Evolutionary conservation across 2,888 invertebrate genomes (phyloP).

Genomic region (Stenodema calcarata): DNA sequence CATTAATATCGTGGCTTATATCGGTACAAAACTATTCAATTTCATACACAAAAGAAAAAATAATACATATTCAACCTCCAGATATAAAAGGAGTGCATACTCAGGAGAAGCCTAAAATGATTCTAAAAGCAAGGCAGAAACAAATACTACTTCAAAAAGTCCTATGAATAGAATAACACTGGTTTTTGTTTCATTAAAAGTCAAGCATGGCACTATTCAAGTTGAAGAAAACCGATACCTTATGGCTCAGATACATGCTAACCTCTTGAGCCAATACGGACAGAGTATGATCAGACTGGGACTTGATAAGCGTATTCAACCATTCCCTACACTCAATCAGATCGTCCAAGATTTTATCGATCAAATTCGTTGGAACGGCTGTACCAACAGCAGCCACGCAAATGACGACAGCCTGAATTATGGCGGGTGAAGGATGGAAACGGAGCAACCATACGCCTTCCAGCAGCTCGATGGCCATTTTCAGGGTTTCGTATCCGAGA

Average conservation of each 20-base stretch:
- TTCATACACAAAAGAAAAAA: too few species aligned
- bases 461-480: conserved; percentile 75
- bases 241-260: conserved; percentile 61
- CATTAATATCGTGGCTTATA: too few species aligned
- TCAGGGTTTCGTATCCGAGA: conserved; percentile 66
- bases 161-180: too few species aligned
- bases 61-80: too few species aligned
- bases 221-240: neutral
- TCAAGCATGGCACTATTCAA: neutral
- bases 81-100: too few species aligned
- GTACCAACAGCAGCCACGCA: conserved; percentile 72
- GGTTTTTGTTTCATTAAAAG: neutral
- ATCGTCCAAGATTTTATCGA: conserved; percentile 68
- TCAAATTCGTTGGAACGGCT: conserved; percentile 67
- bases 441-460: conserved; percentile 72
- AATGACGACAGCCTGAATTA: conserved; percentile 72
- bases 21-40: too few species aligned
- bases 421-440: conserved; percentile 71
- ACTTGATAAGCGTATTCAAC: conserved; percentile 67
- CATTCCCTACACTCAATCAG: conserved; percentile 73
- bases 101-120: too few species aligned
- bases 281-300: conserved; percentile 61
- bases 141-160: too few species aligned
- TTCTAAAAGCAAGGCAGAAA: too few species aligned
- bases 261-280: conserved; percentile 71